Percentiles rank a stretch among this genome's conserved stretches.
Conservation (phyloP, 2,113 vertebrate genomes). For the Nansenia antarctica region DNA sequence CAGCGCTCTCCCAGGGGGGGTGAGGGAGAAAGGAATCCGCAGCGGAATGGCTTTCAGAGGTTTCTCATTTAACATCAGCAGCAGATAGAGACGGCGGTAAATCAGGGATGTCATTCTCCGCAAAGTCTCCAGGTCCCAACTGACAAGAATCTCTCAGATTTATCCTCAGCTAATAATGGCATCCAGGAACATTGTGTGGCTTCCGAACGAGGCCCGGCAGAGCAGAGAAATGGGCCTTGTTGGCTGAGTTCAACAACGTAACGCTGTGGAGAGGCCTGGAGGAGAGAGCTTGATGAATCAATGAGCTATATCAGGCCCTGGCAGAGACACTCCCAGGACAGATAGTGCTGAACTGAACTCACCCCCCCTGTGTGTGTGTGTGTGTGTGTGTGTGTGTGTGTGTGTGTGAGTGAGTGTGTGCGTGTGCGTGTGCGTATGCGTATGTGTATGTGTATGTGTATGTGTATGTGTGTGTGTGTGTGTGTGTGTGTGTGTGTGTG, state of each 20-base stretch:
- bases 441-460: neutral
- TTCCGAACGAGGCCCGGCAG: conserved; percentile 25
- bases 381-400: conserved; percentile 16
- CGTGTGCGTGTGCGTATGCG: too few relatives aligned
- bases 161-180: conserved; percentile 19
- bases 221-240: conserved; percentile 24
- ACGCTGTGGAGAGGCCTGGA: conserved; percentile 22
- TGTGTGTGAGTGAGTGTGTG: neutral
- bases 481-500: too few relatives aligned
- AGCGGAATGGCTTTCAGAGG: conserved; percentile 38
- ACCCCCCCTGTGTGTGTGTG: neutral
- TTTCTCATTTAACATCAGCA: conserved; percentile 27
- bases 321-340: conserved; percentile 29
- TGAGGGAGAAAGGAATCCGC: conserved; percentile 43
- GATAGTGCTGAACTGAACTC: conserved; percentile 26
- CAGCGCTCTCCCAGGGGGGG: conserved; percentile 43
- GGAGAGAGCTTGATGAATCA: conserved; percentile 34
- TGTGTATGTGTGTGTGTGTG: neutral
- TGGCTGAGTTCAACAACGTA: conserved; percentile 31
- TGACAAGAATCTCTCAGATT: conserved; percentile 23
- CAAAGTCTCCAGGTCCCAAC: neutral
- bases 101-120: conserved; percentile 23
- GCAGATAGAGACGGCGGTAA: conserved; percentile 29
- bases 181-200: neutral
- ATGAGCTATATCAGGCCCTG: conserved; percentile 52